phyloP scores from a whole-genome alignment of 2,113 vertebrate species.

The Chloebia gouldiae region DNA sequence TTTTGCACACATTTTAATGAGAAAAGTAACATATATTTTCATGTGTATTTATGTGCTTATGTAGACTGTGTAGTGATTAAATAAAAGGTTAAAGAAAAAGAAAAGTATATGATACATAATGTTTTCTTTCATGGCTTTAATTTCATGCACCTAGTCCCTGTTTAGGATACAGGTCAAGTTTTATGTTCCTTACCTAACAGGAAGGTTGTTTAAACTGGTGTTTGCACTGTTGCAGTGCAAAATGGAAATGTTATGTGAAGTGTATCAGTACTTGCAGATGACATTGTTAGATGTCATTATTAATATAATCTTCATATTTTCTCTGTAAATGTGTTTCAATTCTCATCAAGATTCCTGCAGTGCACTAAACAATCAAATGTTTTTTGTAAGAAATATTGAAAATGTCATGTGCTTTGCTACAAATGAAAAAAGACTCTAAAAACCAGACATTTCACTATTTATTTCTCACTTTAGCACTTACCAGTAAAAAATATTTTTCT shows the following conservation, averaged over 20 bases:
- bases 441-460: fast-evolving
- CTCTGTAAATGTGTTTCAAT: background rate
- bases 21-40: background rate
- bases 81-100: background rate
- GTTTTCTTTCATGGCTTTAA: background rate
- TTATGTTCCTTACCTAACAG: background rate
- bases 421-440: background rate
- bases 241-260: background rate
- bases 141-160: background rate
- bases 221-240: background rate
- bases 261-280: background rate
- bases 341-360: background rate
- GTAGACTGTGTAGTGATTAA: background rate
- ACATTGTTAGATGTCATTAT: background rate
- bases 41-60: background rate
- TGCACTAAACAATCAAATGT: background rate
- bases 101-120: background rate
- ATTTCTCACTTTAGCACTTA: background rate
- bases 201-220: background rate
- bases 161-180: background rate
- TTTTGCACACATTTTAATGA: background rate
- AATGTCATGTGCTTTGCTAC: background rate
- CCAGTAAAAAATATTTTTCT: background rate
- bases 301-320: background rate
- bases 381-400: background rate